phyloP scores from a whole-genome alignment of 2,888 invertebrate genomes.

The Leptura quadrifasciata region DNA sequence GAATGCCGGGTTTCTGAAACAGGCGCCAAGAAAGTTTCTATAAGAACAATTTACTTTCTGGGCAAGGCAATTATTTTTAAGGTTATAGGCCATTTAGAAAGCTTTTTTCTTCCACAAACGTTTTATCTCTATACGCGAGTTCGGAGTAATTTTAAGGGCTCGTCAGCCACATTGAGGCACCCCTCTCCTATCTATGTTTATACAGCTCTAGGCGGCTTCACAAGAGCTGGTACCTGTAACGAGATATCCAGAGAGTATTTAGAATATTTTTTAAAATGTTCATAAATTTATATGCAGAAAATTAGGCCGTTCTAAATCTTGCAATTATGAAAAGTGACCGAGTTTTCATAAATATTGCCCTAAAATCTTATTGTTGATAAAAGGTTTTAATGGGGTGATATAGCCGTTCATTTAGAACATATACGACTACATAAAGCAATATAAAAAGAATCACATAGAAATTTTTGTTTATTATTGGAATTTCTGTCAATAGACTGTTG shows the following conservation, averaged over 20 bases:
- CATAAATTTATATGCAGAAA: background rate
- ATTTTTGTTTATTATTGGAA: too few relatives aligned
- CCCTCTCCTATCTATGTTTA: slow-evolving; percentile 35
- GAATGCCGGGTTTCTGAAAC: slow-evolving; percentile 15
- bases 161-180: slow-evolving; percentile 24
- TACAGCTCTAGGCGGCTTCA: background rate
- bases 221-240: slow-evolving; percentile 10
- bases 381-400: too few relatives aligned
- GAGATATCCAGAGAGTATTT: slow-evolving; percentile 15
- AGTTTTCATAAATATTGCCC: too few relatives aligned
- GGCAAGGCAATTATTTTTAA: slow-evolving; percentile 42
- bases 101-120: slow-evolving; percentile 44
- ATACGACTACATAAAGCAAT: too few relatives aligned
- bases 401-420: too few relatives aligned
- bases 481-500: too few relatives aligned
- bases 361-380: too few relatives aligned
- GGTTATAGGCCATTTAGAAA: slow-evolving; percentile 38
- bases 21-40: slow-evolving; percentile 31
- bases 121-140: slow-evolving; percentile 39
- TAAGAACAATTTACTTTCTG: slow-evolving; percentile 40
- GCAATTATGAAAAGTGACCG: too few relatives aligned
- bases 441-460: too few relatives aligned
- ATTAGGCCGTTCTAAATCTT: too few relatives aligned
- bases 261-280: background rate
- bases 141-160: slow-evolving; percentile 39